Base-by-base conservation (phyloP, 1,140 invertebrate species). In the Hylaeus volcanicus region DNA sequence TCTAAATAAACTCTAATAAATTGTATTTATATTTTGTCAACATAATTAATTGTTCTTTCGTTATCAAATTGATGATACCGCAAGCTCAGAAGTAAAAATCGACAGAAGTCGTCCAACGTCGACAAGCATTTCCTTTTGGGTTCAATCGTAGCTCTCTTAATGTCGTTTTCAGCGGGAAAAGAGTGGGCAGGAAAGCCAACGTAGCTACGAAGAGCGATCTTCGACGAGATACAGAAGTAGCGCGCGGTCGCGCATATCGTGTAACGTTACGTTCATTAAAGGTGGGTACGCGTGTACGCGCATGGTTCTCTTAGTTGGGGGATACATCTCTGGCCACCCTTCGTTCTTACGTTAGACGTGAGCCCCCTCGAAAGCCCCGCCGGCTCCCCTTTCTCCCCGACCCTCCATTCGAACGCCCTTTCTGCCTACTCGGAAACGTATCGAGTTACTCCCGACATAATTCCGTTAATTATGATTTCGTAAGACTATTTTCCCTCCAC, bases 401-500 rank as follows among this genome's bases (percentile, higher is more conserved):
- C 81, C 82, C 71, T 39, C 48, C 70, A 58, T 8, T 80, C 41
- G 61, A 26, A 51, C 70, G 15, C 45, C 65, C 58, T 61, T 81
- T 74, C 55, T 66, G 65, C 63, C 78, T 72, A 79, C 79, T 79
- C 85, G 77, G 78, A 80, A 89, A 90, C 84, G 86, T 91, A 91
- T 91, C 90, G 88, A 86, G 90, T 91, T 91, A 90, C 90, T 86
- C 78, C 64, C 74, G 65, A 80, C 86, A 90, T 91, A 91, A 93
- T 93, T 93, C 90, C 89, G 90, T 93, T 93, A 92, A 93, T 93
- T 92, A 93, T 91, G 89, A 92, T 92, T 92, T 91, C 88, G 88
- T 85, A 92, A 82, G 88, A 91, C 89, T 88, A 91, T 92, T 92
- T 88, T 91, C 83, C 82, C 83, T 56, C 60, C 51, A 39, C 68